Base-by-base conservation (phyloP, 1,140 invertebrate species). In the Sitophilus oryzae region DNA sequence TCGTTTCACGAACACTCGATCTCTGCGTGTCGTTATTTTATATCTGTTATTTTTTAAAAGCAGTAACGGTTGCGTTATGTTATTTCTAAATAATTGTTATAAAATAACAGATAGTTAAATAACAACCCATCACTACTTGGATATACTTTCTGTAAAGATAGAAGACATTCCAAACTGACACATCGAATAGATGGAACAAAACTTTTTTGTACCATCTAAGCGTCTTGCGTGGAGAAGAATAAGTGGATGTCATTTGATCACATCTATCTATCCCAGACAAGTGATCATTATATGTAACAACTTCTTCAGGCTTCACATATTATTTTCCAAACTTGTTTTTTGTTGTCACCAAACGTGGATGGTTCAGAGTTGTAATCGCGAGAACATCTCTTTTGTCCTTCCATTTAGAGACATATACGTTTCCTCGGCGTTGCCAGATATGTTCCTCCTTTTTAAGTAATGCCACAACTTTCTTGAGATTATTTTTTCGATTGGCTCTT, bases 301-400 rank as follows among this genome's bases (percentile, higher is more conserved):
- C 45, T 46, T 65, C 65, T 19, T 41, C 20, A 15, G 66, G 66
- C 38, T 66, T 70, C 16, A 35, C 41, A 16, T 22, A 54, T 38
- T 15, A 41, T 21, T 35, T 44, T 8, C 63, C 61, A 51, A 30
- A 34, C 50, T 41, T 52, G 22, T 64, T 66, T 22, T 6, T 23
- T 11, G 50, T 30, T 21, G 62, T 42, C 1, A 59, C 43, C 37
- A 65, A 19, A 10, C 21, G 36, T n/a, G 58, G 49, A 10, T 58
- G 50, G 47, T 52, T 21, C 4, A 23, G 25, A 14, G 66, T 66
- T 11, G 64, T 61, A 43, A 71, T 57, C 20, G 21, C 18, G 9
- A 44, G 9, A 9, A 70, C 66, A 46, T 63, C 59, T 5, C 63
- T 50, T 36, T 65, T 67, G 15, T 73, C 68, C 20, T 60, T 63